phyloP scores from a whole-genome alignment of 37 sponge, comb jelly and placozoan genomes.

The Ianthella basta region DNA sequence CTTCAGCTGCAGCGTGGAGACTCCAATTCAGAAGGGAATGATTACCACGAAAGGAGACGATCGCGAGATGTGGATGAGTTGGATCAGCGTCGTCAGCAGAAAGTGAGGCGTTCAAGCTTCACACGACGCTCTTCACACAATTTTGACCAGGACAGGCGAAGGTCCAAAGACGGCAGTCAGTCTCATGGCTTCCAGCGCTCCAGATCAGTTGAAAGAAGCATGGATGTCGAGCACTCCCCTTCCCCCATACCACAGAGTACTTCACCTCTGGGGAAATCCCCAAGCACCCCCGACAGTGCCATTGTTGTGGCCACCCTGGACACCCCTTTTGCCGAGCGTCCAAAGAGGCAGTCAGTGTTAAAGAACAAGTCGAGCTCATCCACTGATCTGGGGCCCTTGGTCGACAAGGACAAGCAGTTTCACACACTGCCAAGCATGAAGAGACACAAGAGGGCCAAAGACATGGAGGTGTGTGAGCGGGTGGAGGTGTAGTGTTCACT shows the following conservation, averaged over 20 bases:
- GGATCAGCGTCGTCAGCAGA: background rate
- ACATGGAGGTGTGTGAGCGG: background rate
- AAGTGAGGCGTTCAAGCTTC: background rate
- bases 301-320: background rate
- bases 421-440: slow-evolving; percentile 22
- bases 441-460: background rate
- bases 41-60: no score
- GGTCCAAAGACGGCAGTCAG: background rate
- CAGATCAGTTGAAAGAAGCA: background rate
- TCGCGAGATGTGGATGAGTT: background rate
- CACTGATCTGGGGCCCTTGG: background rate
- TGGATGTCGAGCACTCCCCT: slow-evolving; percentile 1
- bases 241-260: background rate
- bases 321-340: background rate
- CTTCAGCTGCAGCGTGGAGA: no score
- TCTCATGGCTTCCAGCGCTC: background rate
- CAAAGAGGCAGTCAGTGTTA: background rate
- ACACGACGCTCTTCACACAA: slow-evolving; percentile 1
- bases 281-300: background rate
- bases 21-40: no score
- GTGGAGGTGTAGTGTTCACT: no score
- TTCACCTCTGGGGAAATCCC: background rate
- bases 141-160: slow-evolving; percentile 14
- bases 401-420: background rate
- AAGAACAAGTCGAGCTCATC: slow-evolving; percentile 20